These are phyloP conservation scores for Peromyscus attwateri DNA, from an alignment of 2,797 vertebrate species.

Conservation along the genomic window DNA sequence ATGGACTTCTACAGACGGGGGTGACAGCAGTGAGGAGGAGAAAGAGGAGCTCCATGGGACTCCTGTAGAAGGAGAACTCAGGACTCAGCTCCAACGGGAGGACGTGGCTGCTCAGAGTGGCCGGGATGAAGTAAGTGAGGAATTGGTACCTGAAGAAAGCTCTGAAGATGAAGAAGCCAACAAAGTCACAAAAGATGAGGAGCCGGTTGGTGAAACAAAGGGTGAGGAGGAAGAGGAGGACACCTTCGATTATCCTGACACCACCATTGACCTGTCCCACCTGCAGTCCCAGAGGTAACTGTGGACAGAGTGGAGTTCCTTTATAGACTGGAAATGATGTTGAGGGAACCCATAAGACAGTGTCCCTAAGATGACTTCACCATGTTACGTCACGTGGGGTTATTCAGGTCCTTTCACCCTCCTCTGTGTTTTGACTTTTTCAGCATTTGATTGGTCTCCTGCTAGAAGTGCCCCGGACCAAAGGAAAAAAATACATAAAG, in stretches of 20 bases:
- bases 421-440: background rate
- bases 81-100: background rate
- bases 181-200: slow-evolving; percentile 79
- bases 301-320: slow-evolving; percentile 20
- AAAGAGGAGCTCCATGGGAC: slow-evolving; percentile 75
- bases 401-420: background rate
- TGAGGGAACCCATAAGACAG: background rate
- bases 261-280: slow-evolving; percentile 95
- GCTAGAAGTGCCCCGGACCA: slow-evolving; percentile 41
- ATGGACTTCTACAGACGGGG: slow-evolving; percentile 83
- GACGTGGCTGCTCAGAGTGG: slow-evolving; percentile 3
- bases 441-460: background rate
- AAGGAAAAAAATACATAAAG: slow-evolving; percentile 48
- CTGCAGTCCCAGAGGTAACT: slow-evolving; percentile 94
- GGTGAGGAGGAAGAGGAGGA: slow-evolving; percentile 84
- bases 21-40: slow-evolving; percentile 87
- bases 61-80: slow-evolving; percentile 20
- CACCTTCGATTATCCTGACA: slow-evolving; percentile 93
- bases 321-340: slow-evolving; percentile 39
- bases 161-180: slow-evolving; percentile 82
- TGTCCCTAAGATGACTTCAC: background rate
- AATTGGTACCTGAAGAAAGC: slow-evolving; percentile 74
- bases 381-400: background rate
- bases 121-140: slow-evolving; percentile 28
- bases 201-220: slow-evolving; percentile 76